phyloP scores from a whole-genome alignment of 2,113 vertebrate species.

The Emydura subglobosa region DNA sequence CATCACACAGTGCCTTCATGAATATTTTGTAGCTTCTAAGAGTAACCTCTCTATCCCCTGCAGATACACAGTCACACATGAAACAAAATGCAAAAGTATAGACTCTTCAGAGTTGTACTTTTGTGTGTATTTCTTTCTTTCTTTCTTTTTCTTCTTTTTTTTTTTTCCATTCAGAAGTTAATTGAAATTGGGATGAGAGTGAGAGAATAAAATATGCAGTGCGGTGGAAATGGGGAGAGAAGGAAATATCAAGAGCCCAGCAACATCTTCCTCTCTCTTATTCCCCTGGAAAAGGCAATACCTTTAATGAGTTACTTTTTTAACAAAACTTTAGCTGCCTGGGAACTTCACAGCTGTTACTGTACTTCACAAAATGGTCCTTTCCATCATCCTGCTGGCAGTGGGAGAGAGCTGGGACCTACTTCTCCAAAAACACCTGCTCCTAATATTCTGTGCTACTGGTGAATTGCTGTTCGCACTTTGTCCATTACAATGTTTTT shows the following conservation, averaged over 20 bases:
- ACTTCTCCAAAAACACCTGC: accelerated
- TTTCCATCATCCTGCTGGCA: background rate
- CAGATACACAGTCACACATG: slow-evolving; percentile 5
- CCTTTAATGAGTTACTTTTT: accelerated
- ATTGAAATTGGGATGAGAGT: background rate
- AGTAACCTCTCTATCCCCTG: slow-evolving; percentile 36
- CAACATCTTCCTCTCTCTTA: background rate
- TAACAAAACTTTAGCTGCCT: background rate
- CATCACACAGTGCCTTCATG: slow-evolving; percentile 3
- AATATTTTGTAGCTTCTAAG: slow-evolving; percentile 70
- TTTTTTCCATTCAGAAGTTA: background rate
- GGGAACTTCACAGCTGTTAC: background rate
- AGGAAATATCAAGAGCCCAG: background rate
- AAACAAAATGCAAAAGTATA: slow-evolving; percentile 21
- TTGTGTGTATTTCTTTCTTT: slow-evolving; percentile 7
- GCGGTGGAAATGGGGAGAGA: background rate
- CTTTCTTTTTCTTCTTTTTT: no score
- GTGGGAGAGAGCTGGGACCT: background rate
- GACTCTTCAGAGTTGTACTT: background rate
- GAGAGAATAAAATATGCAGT: background rate
- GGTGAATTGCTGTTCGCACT: background rate
- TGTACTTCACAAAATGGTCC: background rate
- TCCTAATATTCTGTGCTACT: background rate
- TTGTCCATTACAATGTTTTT: background rate
- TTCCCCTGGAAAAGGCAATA: background rate